Conservation (phyloP, 1,140 invertebrate species). For the Bombus terrestris region DNA sequence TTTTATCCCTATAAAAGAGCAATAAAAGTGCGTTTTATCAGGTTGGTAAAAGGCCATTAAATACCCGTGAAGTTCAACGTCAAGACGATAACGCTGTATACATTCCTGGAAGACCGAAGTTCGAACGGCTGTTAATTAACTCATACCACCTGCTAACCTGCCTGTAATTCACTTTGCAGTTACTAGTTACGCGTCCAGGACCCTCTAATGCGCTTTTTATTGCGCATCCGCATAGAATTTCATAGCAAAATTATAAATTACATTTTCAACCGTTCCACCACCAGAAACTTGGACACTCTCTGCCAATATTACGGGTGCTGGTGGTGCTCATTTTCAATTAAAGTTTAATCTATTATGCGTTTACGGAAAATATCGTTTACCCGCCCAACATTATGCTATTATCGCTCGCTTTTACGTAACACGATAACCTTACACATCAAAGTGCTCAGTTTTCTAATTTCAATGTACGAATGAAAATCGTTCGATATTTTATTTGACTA, state of each 20-base stretch:
- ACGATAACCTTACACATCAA: too few relatives aligned
- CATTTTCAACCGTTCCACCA: slow-evolving; percentile 37
- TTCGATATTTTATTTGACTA: too few relatives aligned
- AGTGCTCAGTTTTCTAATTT: too few relatives aligned
- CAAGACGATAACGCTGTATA: slow-evolving; percentile 51
- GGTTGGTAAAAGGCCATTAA: slow-evolving; percentile 50
- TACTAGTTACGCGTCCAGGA: slow-evolving; percentile 40
- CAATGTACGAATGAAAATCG: too few relatives aligned
- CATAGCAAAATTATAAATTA: slow-evolving; percentile 65
- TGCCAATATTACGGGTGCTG: slow-evolving; percentile 31
- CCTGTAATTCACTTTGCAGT: slow-evolving; percentile 64
- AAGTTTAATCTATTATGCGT: not conserved
- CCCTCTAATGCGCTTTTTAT: slow-evolving; percentile 67
- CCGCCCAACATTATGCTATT: too few relatives aligned
- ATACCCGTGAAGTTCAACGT: slow-evolving; percentile 40
- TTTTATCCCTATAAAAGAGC: slow-evolving; percentile 18
- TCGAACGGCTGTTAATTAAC: slow-evolving; percentile 70
- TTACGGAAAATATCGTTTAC: not conserved
- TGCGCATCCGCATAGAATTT: slow-evolving; percentile 55
- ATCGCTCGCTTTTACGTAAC: too few relatives aligned
- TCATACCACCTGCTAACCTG: slow-evolving; percentile 43
- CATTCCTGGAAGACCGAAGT: slow-evolving; percentile 58
- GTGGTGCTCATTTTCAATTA: slow-evolving; percentile 40
- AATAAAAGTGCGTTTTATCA: slow-evolving; percentile 51
- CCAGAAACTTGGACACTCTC: slow-evolving; percentile 52